These are phyloP conservation scores for Drosophila siamana DNA, from an alignment of 2,888 invertebrate species.

Conservation along the genomic window DNA sequence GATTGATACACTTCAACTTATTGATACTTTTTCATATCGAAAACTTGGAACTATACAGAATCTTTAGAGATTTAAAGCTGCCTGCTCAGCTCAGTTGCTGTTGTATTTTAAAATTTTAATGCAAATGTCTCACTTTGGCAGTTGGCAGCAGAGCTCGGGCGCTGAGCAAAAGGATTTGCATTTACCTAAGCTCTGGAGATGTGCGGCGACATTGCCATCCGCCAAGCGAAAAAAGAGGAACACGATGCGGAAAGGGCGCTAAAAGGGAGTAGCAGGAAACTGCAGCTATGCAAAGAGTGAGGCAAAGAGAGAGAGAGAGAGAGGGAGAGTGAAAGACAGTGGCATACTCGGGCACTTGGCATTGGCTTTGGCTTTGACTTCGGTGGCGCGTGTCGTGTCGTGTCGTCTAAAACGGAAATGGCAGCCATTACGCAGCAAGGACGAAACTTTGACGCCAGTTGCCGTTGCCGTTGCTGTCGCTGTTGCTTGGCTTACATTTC, in stretches of 20 bases:
- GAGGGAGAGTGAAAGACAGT: not conserved
- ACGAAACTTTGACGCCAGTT: constrained; percentile 64
- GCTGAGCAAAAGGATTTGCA: constrained; percentile 63
- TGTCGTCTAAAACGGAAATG: constrained; percentile 69
- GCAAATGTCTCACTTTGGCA: constrained; percentile 61
- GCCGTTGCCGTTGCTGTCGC: constrained; percentile 25
- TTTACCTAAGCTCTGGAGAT: constrained; percentile 62
- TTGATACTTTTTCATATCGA: not conserved
- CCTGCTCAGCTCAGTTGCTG: constrained; percentile 8
- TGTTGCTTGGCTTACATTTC: constrained; percentile 69
- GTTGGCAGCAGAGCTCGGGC: constrained; percentile 17
- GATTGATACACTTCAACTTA: not conserved
- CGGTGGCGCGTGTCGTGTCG: constrained; percentile 59
- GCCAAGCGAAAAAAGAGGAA: not conserved
- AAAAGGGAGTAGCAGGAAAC: not conserved
- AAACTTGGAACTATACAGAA: not conserved
- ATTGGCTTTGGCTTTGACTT: constrained; percentile 39
- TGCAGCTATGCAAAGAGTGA: constrained; percentile 9
- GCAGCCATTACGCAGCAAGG: constrained; percentile 69
- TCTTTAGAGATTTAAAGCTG: constrained; percentile 6
- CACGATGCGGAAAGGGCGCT: not conserved
- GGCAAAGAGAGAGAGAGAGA: constrained; percentile 10
- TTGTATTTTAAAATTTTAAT: constrained; percentile 42
- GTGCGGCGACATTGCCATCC: constrained; percentile 23
- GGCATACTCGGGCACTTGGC: constrained; percentile 10